phyloP scores from a whole-genome alignment of 92 coral and sea anemone species.

The Phenganax marumi region DNA sequence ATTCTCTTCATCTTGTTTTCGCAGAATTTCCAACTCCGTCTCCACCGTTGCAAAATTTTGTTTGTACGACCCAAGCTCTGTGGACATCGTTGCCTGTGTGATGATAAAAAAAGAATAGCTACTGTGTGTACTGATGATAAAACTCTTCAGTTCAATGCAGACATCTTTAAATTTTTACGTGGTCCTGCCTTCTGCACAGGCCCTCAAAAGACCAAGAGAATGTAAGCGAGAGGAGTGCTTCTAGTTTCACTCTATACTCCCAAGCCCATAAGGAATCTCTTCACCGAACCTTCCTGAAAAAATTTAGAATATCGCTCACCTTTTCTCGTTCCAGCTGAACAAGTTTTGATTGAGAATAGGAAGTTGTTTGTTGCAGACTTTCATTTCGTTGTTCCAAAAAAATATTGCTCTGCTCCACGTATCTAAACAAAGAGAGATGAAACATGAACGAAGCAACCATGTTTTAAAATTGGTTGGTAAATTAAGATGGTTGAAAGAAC shows the following conservation, averaged over 20 bases:
- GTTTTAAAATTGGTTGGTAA: background rate
- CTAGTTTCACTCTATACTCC: no score
- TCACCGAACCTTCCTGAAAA: no score
- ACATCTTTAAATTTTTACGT: no score
- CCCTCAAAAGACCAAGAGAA: no score
- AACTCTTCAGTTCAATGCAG: background rate
- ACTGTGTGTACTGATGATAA: background rate
- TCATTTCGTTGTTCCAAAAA: constrained; percentile 96
- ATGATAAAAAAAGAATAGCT: background rate
- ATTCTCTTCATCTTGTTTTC: constrained; percentile 84
- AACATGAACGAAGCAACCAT: background rate
- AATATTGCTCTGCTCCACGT: constrained; percentile 92
- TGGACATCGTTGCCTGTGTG: constrained; percentile 65
- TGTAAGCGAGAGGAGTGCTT: no score
- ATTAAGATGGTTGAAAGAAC: background rate
- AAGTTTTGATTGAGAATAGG: constrained; percentile 84
- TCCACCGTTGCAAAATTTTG: constrained; percentile 71
- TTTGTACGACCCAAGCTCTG: constrained; percentile 77
- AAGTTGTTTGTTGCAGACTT: constrained; percentile 80
- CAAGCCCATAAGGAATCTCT: no score
- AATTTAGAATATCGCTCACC: constrained; percentile 43
- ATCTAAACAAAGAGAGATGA: constrained; percentile 53
- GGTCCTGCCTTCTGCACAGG: no score
- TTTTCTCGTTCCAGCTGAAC: constrained; percentile 85
- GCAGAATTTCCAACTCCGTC: constrained; percentile 66